Conservation (phyloP, 2,888 invertebrate species). For the Hydrotaea cyrtoneurina region DNA sequence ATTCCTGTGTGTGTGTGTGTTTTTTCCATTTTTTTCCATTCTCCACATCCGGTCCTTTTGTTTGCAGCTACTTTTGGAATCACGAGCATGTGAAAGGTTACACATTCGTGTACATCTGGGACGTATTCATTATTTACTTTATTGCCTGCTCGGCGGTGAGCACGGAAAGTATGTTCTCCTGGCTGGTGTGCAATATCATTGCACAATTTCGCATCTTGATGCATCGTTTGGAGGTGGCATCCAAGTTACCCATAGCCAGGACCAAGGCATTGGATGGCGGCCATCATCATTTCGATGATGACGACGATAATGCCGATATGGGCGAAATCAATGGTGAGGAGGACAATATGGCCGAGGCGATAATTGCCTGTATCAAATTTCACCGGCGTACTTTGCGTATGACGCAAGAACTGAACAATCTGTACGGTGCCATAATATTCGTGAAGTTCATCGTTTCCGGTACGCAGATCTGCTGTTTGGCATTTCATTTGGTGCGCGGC, state of each 20-base stretch:
- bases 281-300: constrained; percentile 15
- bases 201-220: constrained; percentile 39
- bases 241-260: background rate
- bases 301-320: background rate
- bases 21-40: too few relatives aligned
- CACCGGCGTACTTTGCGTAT: constrained; percentile 38
- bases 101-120: constrained; percentile 23
- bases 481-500: constrained; percentile 33
- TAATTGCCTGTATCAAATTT: constrained; percentile 35
- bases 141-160: constrained; percentile 5
- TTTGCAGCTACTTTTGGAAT: constrained; percentile 39
- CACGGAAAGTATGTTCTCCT: constrained; percentile 30
- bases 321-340: background rate
- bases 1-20: too few relatives aligned
- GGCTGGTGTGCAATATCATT: constrained; percentile 33
- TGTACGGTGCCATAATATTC: constrained; percentile 52
- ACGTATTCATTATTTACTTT: constrained; percentile 14
- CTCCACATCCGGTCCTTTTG: background rate
- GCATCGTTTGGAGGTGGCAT: constrained; percentile 15
- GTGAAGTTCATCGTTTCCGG: constrained; percentile 47
- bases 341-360: background rate
- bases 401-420: constrained; percentile 28
- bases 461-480: constrained; percentile 49
- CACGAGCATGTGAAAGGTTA: constrained; percentile 17
- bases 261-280: background rate